Conservation (phyloP, 2,113 vertebrate species). For the Channa argus region DNA sequence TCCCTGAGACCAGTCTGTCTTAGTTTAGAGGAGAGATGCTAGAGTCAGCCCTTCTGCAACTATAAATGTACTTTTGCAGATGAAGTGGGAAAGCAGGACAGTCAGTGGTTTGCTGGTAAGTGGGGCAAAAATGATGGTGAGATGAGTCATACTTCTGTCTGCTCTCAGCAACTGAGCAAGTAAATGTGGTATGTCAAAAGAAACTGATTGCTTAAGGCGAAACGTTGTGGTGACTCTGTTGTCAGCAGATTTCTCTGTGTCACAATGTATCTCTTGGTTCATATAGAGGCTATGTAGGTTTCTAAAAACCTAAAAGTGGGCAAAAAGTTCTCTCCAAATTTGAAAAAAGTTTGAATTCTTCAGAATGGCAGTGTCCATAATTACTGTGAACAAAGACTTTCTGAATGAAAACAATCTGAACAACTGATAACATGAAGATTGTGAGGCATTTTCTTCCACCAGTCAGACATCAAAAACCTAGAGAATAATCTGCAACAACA, state of each 20-base stretch:
- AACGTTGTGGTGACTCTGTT: conserved; percentile 38
- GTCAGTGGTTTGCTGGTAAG: not conserved
- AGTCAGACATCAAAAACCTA: too few species aligned
- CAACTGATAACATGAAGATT: too few species aligned
- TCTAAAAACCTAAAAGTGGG: too few species aligned
- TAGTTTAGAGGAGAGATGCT: conserved; percentile 3
- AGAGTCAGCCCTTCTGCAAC: not conserved
- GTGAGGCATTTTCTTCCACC: too few species aligned
- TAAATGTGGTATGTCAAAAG: conserved; percentile 11
- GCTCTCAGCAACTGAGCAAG: conserved; percentile 12
- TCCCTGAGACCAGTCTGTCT: not conserved
- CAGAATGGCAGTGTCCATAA: too few species aligned
- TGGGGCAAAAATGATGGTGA: not conserved
- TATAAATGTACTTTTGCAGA: conserved; percentile 1
- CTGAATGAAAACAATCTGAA: too few species aligned
- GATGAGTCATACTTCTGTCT: not conserved
- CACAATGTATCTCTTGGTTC: too few species aligned
- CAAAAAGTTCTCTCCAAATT: too few species aligned
- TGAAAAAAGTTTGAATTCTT: too few species aligned
- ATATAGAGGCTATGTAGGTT: too few species aligned
- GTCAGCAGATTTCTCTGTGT: conserved; percentile 2
- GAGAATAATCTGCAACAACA: too few species aligned
- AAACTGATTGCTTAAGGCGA: not conserved
- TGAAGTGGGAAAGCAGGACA: not conserved
- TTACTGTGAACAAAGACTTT: too few species aligned